Conservation (phyloP, 2,888 invertebrate genomes). For the Watsonalla binaria region DNA sequence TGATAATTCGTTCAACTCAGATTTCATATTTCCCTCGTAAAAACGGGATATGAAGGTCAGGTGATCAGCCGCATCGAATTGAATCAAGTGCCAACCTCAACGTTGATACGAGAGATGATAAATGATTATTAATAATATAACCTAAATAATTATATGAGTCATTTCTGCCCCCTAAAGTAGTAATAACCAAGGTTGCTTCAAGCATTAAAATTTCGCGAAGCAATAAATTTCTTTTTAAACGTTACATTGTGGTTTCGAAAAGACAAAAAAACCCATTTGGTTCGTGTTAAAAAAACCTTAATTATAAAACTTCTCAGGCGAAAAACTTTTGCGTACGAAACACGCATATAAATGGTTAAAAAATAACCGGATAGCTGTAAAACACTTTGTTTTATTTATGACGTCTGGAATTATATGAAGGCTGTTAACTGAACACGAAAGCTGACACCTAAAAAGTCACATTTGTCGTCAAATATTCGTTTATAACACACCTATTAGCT, state of each 20-base stretch:
- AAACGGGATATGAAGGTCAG: too few species aligned
- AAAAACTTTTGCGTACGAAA: not conserved
- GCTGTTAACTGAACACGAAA: conserved; percentile 13
- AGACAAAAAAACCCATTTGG: not conserved
- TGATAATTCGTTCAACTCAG: too few species aligned
- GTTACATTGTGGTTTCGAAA: not conserved
- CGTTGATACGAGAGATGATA: too few species aligned
- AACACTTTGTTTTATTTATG: conserved; percentile 3
- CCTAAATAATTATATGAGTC: too few species aligned
- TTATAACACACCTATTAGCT: not conserved
- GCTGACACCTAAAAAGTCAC: not conserved
- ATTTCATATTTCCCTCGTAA: too few species aligned
- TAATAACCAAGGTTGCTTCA: too few species aligned
- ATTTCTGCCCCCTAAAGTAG: too few species aligned
- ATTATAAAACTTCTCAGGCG: not conserved
- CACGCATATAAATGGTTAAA: not conserved
- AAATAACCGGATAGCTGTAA: not conserved
- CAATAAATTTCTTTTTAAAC: not conserved
- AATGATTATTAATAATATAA: too few species aligned
- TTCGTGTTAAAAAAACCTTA: not conserved
- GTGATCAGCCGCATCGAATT: too few species aligned
- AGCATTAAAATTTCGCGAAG: too few species aligned
- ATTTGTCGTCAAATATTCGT: not conserved
- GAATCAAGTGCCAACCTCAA: too few species aligned
- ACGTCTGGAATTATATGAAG: conserved; percentile 18